A percentile compares a stretch with the other conserved stretches of the same genome.
Evolutionary conservation across 2,113 vertebrate species (phyloP).

Genomic region (Sylvietta virens): DNA sequence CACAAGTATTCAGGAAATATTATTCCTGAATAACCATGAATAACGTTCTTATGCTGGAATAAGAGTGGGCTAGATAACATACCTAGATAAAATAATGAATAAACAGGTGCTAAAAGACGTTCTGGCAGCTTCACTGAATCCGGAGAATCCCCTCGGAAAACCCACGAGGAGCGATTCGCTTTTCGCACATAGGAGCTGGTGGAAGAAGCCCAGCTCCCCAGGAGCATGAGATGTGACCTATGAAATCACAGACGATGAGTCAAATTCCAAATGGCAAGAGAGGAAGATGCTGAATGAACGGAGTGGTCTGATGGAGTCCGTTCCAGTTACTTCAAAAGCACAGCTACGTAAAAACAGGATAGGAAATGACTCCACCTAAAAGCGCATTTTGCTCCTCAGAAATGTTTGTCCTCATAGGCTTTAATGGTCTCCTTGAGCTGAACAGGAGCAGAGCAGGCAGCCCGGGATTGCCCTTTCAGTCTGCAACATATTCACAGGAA

Average conservation of each 20-base stretch:
- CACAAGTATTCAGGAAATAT: slow-evolving; percentile 21
- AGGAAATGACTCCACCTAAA: background rate
- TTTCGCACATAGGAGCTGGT: background rate
- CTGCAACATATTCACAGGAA: fast-evolving
- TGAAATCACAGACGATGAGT: background rate
- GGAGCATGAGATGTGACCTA: background rate
- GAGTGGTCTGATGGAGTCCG: background rate
- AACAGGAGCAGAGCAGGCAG: background rate
- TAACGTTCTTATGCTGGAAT: background rate
- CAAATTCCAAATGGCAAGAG: background rate
- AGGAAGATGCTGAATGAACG: fast-evolving
- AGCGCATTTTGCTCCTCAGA: fast-evolving
- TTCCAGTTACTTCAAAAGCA: background rate
- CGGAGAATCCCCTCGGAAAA: background rate
- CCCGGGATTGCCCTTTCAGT: background rate
- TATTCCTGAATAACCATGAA: background rate
- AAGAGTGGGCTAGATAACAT: background rate
- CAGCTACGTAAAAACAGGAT: fast-evolving
- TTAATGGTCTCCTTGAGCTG: background rate
- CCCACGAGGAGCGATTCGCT: background rate
- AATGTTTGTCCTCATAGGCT: background rate
- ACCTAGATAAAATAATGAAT: background rate
- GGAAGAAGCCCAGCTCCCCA: background rate
- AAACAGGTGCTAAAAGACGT: background rate
- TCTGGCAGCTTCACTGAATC: background rate